These are phyloP conservation scores for Stomatorhinus walkeri DNA, from an alignment of 2,797 vertebrate species.

Conservation along the genomic window DNA sequence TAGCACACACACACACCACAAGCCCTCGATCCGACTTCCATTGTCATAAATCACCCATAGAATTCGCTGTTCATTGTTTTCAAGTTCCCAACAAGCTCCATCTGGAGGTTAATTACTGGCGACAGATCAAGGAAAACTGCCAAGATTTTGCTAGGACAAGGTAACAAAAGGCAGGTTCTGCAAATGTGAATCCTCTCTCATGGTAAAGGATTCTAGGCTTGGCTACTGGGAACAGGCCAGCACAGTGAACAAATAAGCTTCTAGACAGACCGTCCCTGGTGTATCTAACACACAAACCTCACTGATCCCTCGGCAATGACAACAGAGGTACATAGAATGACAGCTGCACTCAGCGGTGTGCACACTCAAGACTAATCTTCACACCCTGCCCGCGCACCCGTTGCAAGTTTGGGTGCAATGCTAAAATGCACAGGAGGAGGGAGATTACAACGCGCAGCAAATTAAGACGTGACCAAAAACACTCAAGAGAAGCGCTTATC, in stretches of 20 bases:
- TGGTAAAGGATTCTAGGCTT: conserved; percentile 6
- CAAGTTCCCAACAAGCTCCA: neutral
- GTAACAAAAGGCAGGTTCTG: neutral
- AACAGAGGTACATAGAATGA: neutral
- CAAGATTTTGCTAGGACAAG: neutral
- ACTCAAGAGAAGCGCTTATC: neutral
- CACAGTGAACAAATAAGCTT: neutral
- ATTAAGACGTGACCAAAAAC: neutral
- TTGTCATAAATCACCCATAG: neutral
- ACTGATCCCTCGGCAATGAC: neutral
- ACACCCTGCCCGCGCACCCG: neutral
- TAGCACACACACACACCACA: neutral
- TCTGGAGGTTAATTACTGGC: conserved; percentile 9
- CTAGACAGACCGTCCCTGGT: neutral
- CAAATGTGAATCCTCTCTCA: neutral
- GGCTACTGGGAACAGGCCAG: neutral
- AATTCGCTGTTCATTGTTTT: neutral
- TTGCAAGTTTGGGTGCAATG: neutral
- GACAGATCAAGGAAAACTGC: neutral
- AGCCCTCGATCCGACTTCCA: neutral
- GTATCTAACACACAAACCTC: neutral
- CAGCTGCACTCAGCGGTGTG: neutral
- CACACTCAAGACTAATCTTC: neutral
- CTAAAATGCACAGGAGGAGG: neutral
- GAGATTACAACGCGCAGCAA: neutral